Evolutionary conservation across 2,113 vertebrate species (phyloP), one percentile per base, ranked within the genome.

Genomic region (Campylomormyrus numenius): DNA sequence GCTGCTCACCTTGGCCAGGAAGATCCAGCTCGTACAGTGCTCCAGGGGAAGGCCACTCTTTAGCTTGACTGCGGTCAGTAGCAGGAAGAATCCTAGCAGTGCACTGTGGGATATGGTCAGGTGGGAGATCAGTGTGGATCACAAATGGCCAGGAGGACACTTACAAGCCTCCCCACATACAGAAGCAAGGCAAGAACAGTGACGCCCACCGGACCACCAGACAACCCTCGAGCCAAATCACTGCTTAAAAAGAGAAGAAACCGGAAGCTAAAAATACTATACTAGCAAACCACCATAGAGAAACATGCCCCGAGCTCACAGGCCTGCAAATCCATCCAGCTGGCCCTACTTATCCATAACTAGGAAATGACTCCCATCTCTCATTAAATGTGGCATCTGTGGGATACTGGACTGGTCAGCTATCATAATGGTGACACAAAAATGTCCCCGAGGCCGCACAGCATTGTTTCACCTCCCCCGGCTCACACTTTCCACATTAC

Each of bases 1-100:
- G 21, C 48, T 80, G 39, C 94, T 96, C 95, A 99, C 98, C 98
- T 99, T 98, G 5, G 98, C 97, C 89, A 98, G 45, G 90, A 98
- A 97, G 86, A 92, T 95, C 97, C 97, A 99, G n/a, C 96, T 93
- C 83, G 95, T 93, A 52, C 95, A 96, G 85, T 98, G 97, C 87
- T 96, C 95, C 2, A 96, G 92, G 86, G 97, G 94, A 89, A 96
- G 91, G 56, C 94, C 94, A 80, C 92, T 96, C 94, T 97, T 97
- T 74, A 99, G 90, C 93, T 96, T 98, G 88, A 96, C 95, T 13
- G 97, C 95, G 11, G 96, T 95, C 92, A 98, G 83, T 93, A 97
- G 95, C 93, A 99, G 92, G 88, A 97, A 90, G 93, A 99, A 99
- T 5, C 98, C 97, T 90, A 99, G 92, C 90, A 99, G 89, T 50